Percentiles rank a stretch among this genome's conserved stretches.
Evolutionary conservation across 2,888 invertebrate genomes (phyloP).

Genomic region (Sycophila texana): DNA sequence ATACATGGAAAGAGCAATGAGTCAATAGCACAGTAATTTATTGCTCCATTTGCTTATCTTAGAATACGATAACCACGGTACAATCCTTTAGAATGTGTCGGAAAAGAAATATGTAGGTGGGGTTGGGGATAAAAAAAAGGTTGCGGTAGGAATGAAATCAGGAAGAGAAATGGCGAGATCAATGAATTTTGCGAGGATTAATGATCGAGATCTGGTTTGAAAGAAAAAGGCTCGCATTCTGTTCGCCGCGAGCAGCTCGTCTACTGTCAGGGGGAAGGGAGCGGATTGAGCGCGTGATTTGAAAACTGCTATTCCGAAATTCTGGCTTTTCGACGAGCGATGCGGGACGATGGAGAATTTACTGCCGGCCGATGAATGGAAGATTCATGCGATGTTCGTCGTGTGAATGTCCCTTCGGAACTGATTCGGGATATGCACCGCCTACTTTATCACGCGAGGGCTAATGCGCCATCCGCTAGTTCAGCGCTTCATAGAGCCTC

Average conservation of each 20-base stretch:
- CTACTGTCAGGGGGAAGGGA: background rate
- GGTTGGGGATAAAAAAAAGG: background rate
- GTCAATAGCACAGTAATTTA: too few species aligned
- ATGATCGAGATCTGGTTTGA: slow-evolving; percentile 37
- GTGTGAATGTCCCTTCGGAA: slow-evolving; percentile 22
- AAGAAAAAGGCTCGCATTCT: background rate
- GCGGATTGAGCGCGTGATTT: background rate
- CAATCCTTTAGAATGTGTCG: too few species aligned
- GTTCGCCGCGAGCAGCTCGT: slow-evolving; percentile 1
- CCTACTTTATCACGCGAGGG: slow-evolving; percentile 42
- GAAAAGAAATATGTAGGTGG: slow-evolving; percentile 2
- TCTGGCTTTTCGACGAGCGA: slow-evolving; percentile 39
- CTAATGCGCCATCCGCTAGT: background rate
- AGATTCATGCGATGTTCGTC: slow-evolving; percentile 43
- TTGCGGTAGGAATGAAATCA: background rate
- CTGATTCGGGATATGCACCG: slow-evolving; percentile 30
- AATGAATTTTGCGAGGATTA: slow-evolving; percentile 49
- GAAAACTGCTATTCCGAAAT: slow-evolving; percentile 34
- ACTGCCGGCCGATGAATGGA: slow-evolving; percentile 50
- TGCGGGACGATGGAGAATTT: slow-evolving; percentile 51
- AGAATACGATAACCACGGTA: too few species aligned
- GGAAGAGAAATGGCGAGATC: slow-evolving; percentile 36
- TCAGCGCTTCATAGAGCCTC: slow-evolving; percentile 14
- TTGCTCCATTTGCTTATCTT: too few species aligned
- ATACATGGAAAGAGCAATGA: too few species aligned